Base-by-base conservation (phyloP, 2,888 invertebrate genomes). In the Koerneria pararmatus region DNA sequence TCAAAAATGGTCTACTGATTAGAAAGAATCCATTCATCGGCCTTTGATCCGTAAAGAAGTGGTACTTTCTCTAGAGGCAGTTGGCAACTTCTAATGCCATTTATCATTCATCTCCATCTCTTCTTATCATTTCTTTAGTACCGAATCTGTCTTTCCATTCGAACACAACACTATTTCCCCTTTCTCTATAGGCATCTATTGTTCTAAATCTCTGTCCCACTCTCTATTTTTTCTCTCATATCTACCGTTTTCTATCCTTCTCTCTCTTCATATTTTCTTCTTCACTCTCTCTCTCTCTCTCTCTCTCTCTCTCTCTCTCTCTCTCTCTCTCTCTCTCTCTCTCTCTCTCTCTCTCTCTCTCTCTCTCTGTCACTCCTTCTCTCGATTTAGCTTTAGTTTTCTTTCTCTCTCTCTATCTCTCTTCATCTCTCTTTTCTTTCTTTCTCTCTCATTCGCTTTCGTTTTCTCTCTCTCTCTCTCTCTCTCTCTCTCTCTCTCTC, bases 341-440 rank as follows among this genome's bases (percentile, higher is more conserved):
- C 56, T 60, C 64, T 53, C 37, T 57, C 63, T 64, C 56, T 22
- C 59, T 59, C 27, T 29, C 31, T 29, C 56, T 54, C 27, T 27
- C 27, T 29, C 56, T 59, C 59, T 19, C 59, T 37, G 8, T 59
- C 59, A 46, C 46, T 46, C 37, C 31, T 24, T 37, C 35, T 31
- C 57, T 22, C 41, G n/a, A 51, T 19, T 22, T 3, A 34, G 57
- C 35, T n/a, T n/a, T 22, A 56, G 56, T 32, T 34, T 32, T 37
- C 35, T 46, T 46, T 31, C 46, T 37, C 37, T 41, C 46, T 31
- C 34, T 46, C 46, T 31, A 31, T 31, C n/a, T 22, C 41, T 8
- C 46, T 27, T 59, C 59, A 31, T 37, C 46, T 46, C 46, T 46
- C 31, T 31, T 37, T 31, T 59, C 29, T 51, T 24, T 37, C 32